Percentiles rank a stretch among this genome's conserved stretches.
Conservation (phyloP, 2,888 invertebrate species). For the Cloeon dipterum region DNA sequence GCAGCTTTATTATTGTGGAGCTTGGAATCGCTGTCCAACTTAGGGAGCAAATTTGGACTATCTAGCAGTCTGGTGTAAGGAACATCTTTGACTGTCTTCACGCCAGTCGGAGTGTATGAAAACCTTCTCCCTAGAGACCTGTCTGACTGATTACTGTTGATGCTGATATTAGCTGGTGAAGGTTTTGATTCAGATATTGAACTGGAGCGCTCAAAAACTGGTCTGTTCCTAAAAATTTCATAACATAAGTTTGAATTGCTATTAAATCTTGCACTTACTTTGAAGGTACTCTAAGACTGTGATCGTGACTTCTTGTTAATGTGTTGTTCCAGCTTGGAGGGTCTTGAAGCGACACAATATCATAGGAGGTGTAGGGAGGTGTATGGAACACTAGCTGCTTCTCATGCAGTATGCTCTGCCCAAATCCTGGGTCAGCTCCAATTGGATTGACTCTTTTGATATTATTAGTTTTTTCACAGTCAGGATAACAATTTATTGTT, state of each 20-base stretch:
- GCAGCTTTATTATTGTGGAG: slow-evolving; percentile 28
- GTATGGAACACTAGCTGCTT: slow-evolving; percentile 75
- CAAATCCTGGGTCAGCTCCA: slow-evolving; percentile 72
- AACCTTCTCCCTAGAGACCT: slow-evolving; percentile 29
- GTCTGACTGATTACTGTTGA: not conserved
- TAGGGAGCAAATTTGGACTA: slow-evolving; percentile 29
- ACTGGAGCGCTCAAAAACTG: slow-evolving; percentile 15
- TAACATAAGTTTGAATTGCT: too few species aligned
- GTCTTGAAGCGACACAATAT: slow-evolving; percentile 48
- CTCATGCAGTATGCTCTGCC: slow-evolving; percentile 77
- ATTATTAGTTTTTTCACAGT: not conserved
- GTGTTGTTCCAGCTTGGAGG: slow-evolving; percentile 10
- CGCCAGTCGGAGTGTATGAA: slow-evolving; percentile 29
- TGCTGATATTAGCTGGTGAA: slow-evolving; percentile 2
- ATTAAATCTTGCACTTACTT: too few species aligned
- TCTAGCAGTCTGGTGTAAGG: slow-evolving; percentile 63
- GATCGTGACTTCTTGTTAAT: not conserved
- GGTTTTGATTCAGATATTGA: slow-evolving; percentile 15
- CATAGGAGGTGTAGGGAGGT: slow-evolving; percentile 60
- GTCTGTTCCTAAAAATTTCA: too few species aligned
- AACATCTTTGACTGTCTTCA: slow-evolving; percentile 27
- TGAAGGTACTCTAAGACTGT: not conserved
- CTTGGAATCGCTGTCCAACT: slow-evolving; percentile 48
- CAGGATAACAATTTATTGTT: not conserved
- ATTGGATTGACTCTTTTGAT: slow-evolving; percentile 39